phyloP scores from a whole-genome alignment of 2,888 invertebrate species.

The Lepidocyrtoides sp. region DNA sequence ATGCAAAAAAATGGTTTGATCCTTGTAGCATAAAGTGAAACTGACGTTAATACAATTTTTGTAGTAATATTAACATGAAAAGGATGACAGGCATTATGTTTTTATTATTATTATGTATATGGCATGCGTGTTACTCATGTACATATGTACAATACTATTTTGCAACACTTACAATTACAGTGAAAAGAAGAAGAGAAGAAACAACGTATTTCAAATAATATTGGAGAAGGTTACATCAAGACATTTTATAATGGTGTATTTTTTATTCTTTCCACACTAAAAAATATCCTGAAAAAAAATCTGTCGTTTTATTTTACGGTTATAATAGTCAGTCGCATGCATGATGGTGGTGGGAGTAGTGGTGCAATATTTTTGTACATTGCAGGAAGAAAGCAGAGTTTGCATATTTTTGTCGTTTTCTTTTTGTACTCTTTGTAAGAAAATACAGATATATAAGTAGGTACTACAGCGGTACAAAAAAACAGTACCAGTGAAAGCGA shows the following conservation, averaged over 20 bases:
- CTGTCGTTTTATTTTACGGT: neutral
- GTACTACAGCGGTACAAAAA: too few relatives aligned
- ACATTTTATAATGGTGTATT: too few relatives aligned
- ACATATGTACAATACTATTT: neutral
- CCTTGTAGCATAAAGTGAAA: slow-evolving; percentile 32
- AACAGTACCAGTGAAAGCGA: too few relatives aligned
- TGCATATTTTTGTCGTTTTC: neutral
- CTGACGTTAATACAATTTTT: slow-evolving; percentile 54
- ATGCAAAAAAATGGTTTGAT: slow-evolving; percentile 31
- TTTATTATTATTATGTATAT: slow-evolving; percentile 2
- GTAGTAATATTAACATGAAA: slow-evolving; percentile 48
- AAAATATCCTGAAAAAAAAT: neutral
- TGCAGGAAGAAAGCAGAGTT: neutral
- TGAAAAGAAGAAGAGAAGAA: neutral
- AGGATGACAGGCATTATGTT: slow-evolving; percentile 48
- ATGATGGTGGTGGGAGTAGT: too few relatives aligned
- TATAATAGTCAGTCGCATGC: neutral
- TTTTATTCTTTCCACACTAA: neutral
- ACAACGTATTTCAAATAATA: neutral
- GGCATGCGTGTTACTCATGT: neutral
- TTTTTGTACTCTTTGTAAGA: neutral
- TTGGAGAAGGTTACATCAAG: too few relatives aligned
- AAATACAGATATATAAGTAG: too few relatives aligned
- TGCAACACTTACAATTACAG: slow-evolving; percentile 19
- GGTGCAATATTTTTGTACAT: neutral